Percentiles rank a stretch among this genome's conserved stretches.
phyloP scores from a whole-genome alignment of 2,113 vertebrate species.

The Cynocephalus volans region DNA sequence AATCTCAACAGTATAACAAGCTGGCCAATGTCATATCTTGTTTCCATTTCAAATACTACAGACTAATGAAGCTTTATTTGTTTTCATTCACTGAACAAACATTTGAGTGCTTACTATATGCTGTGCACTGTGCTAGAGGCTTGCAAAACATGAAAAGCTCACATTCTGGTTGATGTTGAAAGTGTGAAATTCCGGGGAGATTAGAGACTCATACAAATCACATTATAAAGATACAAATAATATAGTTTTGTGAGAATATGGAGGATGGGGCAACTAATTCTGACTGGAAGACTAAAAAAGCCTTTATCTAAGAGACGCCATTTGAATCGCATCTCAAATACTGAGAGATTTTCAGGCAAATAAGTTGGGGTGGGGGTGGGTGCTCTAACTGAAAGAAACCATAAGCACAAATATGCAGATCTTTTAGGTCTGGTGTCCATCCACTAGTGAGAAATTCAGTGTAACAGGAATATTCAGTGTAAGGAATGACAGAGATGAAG shows the following conservation, averaged over 20 bases:
- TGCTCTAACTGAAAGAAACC: conserved; percentile 40
- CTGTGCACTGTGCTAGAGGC: conserved; percentile 44
- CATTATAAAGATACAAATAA: conserved; percentile 69
- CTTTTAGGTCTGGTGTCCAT: not conserved
- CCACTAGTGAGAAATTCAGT: conserved; percentile 28
- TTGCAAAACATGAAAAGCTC: conserved; percentile 73
- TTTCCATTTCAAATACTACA: conserved; percentile 75
- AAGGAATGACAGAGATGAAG: not conserved
- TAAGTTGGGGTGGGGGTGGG: not conserved
- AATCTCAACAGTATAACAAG: conserved; percentile 58
- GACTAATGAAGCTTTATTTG: conserved; percentile 76
- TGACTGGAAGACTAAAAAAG: not conserved
- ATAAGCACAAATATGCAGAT: not conserved
- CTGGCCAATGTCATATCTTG: conserved; percentile 59
- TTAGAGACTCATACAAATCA: conserved; percentile 71
- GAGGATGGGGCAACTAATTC: conserved; percentile 40
- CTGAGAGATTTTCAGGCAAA: conserved; percentile 10
- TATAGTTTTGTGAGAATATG: conserved; percentile 67
- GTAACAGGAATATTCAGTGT: not conserved
- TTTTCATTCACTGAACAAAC: conserved; percentile 74
- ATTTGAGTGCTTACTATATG: conserved; percentile 67
- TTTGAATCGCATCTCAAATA: conserved; percentile 59
- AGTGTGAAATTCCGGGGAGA: conserved; percentile 74
- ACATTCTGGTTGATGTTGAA: conserved; percentile 73
- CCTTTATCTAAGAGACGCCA: conserved; percentile 57